phyloP scores from a whole-genome alignment of 1,140 invertebrate genomes.

The Papilio helenus region DNA sequence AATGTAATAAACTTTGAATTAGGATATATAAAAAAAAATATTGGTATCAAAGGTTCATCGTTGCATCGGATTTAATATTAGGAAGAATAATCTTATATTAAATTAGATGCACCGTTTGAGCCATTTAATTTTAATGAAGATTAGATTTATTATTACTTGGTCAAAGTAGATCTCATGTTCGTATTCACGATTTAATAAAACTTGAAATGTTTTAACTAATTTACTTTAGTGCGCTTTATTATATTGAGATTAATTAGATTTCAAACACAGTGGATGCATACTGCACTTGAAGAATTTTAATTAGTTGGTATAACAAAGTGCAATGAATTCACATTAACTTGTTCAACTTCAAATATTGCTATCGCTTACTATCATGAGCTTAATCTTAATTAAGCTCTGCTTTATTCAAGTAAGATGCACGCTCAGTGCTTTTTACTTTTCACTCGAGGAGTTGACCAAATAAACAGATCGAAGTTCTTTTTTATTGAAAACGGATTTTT shows the following conservation, averaged over 20 bases:
- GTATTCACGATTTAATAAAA: background rate
- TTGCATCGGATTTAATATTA: too few relatives aligned
- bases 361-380: slow-evolving; percentile 19
- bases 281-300: slow-evolving; percentile 20
- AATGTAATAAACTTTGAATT: too few relatives aligned
- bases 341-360: slow-evolving; percentile 25
- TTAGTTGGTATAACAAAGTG: slow-evolving; percentile 11
- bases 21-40: too few relatives aligned
- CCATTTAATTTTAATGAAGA: too few relatives aligned
- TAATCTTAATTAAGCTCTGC: slow-evolving; percentile 7
- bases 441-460: background rate
- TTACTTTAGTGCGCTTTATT: background rate
- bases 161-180: too few relatives aligned
- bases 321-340: slow-evolving; percentile 14
- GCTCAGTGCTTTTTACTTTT: background rate
- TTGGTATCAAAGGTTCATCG: too few relatives aligned
- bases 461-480: slow-evolving; percentile 5
- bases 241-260: slow-evolving; percentile 9
- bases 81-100: too few relatives aligned
- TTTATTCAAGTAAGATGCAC: background rate
- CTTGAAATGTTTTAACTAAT: background rate
- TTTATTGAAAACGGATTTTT: background rate
- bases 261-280: background rate
- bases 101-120: too few relatives aligned
- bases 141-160: too few relatives aligned